Percentiles rank a stretch among this genome's conserved stretches.
Evolutionary conservation across 53 echinoderm and acorn worm genomes (phyloP).

Genomic region (Mesocentrotus franciscanus): DNA sequence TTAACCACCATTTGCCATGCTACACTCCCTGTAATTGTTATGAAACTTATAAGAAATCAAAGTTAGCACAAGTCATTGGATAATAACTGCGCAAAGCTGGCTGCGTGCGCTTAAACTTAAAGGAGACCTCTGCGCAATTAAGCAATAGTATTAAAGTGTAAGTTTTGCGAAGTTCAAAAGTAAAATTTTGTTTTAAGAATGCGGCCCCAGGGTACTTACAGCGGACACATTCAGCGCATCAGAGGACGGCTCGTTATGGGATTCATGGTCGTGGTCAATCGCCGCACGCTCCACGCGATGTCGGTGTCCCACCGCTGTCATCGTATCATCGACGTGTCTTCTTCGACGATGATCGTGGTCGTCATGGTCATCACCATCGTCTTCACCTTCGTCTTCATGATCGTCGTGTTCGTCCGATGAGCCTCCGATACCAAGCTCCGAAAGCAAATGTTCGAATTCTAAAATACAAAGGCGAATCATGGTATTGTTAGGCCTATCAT

Average conservation of each 20-base stretch:
- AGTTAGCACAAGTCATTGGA: too few relatives aligned
- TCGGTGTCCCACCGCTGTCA: background rate
- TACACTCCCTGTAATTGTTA: too few relatives aligned
- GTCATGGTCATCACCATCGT: background rate
- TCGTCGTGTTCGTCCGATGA: background rate
- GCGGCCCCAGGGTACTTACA: too few relatives aligned
- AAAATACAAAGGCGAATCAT: background rate
- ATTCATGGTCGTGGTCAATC: background rate
- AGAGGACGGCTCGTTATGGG: background rate
- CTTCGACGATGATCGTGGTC: conserved; percentile 41
- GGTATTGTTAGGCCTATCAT: background rate
- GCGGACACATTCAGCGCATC: background rate
- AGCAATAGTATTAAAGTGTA: too few relatives aligned
- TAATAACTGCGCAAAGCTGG: too few relatives aligned
- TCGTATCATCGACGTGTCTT: background rate
- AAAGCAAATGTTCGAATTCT: conserved; percentile 64
- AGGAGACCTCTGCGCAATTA: too few relatives aligned
- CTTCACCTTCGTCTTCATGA: conserved; percentile 4
- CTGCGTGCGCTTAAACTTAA: too few relatives aligned
- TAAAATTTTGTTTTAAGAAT: too few relatives aligned
- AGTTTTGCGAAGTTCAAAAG: too few relatives aligned
- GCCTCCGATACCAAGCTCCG: conserved; percentile 55
- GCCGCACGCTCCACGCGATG: background rate
- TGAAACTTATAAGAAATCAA: too few relatives aligned
- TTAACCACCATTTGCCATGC: too few relatives aligned